These are phyloP conservation scores for Monoplex corrugatus DNA, from an alignment of 2,888 invertebrate genomes.

Conservation along the genomic window DNA sequence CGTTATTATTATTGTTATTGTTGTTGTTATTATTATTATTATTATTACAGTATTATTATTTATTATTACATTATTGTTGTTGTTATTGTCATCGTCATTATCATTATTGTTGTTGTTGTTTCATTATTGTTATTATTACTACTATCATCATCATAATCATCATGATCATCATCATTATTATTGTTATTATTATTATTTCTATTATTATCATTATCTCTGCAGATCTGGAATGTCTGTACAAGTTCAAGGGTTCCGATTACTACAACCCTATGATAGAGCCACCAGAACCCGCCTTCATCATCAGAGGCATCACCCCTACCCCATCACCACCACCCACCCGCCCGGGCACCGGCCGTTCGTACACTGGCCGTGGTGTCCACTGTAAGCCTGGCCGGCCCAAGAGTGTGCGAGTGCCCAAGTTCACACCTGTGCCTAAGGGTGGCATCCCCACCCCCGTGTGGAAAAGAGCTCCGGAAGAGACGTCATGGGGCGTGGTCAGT, in stretches of 20 bases:
- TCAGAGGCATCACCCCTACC: conserved; percentile 53
- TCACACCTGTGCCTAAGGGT: conserved; percentile 65
- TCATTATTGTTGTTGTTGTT: too few relatives aligned
- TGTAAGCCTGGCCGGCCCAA: conserved; percentile 54
- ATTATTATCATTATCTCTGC: conserved; percentile 47
- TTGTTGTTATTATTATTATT: too few relatives aligned
- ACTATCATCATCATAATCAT: too few relatives aligned
- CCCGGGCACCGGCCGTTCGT: conserved; percentile 2
- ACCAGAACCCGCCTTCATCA: conserved; percentile 55
- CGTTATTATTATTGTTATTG: too few relatives aligned
- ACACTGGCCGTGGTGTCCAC: background rate
- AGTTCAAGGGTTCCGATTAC: conserved; percentile 68
- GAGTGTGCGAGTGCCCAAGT: conserved; percentile 68
- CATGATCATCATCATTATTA: too few relatives aligned
- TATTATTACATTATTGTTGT: too few relatives aligned
- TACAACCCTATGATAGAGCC: conserved; percentile 65
- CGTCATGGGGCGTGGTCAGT: conserved; percentile 59
- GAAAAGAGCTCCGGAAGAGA: conserved; percentile 68
- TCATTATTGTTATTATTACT: too few relatives aligned
- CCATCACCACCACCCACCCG: conserved; percentile 52
- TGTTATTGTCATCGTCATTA: too few relatives aligned
- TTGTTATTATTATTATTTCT: too few relatives aligned
- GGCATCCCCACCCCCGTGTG: conserved; percentile 72
- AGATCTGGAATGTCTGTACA: conserved; percentile 72
- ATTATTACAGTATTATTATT: too few relatives aligned